Percentiles rank a stretch among this genome's conserved stretches.
phyloP scores from a whole-genome alignment of 2,113 vertebrate species.

The Neotragus moschatus region DNA sequence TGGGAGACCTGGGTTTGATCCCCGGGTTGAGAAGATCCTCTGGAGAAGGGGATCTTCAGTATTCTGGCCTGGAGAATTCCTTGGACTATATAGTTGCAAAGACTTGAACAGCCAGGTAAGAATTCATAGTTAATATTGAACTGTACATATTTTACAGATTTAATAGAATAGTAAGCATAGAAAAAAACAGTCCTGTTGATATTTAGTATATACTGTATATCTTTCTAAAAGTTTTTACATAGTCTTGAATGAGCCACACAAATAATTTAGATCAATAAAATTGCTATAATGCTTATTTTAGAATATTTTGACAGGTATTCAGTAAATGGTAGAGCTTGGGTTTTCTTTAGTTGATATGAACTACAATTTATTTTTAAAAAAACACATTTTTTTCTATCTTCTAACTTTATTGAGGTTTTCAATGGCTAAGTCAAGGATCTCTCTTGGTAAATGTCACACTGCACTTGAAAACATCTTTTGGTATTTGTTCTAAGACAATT shows the following conservation, averaged over 20 bases:
- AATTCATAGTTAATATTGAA: not conserved
- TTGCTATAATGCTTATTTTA: not conserved
- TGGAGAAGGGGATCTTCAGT: not conserved
- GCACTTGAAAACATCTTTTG: not conserved
- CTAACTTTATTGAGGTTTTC: not conserved
- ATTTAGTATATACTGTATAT: not conserved
- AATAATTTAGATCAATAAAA: not conserved
- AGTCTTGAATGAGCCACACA: not conserved
- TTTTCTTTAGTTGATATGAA: not conserved
- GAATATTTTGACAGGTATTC: not conserved
- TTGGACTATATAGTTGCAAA: not conserved
- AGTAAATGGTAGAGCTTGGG: not conserved
- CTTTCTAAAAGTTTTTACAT: not conserved
- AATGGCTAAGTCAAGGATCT: not conserved
- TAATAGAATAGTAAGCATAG: not conserved
- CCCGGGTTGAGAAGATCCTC: not conserved
- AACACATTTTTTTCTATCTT: not conserved
- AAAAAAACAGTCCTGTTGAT: not conserved
- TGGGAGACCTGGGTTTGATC: not conserved
- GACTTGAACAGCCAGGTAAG: not conserved
- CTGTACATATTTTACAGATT: too few relatives aligned
- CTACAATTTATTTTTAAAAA: not conserved
- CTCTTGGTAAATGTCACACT: not conserved
- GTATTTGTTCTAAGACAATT: not conserved
- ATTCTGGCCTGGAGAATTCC: not conserved